phyloP scores from a whole-genome alignment of 2,113 vertebrate genomes.

The Sigmodon hispidus region DNA sequence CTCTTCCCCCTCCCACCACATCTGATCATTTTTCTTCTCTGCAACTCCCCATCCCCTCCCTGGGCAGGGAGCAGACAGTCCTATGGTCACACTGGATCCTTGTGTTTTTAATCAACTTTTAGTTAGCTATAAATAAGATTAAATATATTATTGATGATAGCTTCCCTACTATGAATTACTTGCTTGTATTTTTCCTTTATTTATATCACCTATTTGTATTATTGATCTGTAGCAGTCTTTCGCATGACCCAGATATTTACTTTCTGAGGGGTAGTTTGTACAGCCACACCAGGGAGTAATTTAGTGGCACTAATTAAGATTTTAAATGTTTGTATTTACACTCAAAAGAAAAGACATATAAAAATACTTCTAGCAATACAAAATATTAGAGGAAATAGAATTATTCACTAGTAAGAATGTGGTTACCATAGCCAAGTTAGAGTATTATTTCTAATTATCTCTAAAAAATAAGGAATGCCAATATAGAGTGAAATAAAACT shows the following conservation, averaged over 20 bases:
- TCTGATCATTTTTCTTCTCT: too few relatives aligned
- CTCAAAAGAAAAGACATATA: not conserved
- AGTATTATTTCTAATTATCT: not conserved
- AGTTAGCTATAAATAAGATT: not conserved
- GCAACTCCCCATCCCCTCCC: too few relatives aligned
- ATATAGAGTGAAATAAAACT: not conserved
- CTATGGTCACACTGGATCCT: too few relatives aligned
- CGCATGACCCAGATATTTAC: not conserved
- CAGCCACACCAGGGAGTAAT: not conserved
- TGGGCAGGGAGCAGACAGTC: too few relatives aligned
- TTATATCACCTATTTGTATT: not conserved
- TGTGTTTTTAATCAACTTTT: conserved; percentile 6
- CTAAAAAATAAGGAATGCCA: not conserved
- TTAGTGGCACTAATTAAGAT: not conserved
- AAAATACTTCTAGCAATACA: not conserved
- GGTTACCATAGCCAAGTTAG: not conserved
- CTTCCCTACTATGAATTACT: not conserved
- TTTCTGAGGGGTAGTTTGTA: not conserved
- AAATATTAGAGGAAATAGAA: conserved; percentile 1
- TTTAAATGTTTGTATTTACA: not conserved
- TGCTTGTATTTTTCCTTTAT: not conserved
- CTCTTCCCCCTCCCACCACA: too few relatives aligned
- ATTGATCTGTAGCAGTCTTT: not conserved
- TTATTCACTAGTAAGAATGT: not conserved
- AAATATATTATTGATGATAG: not conserved